Base-by-base conservation (phyloP, 2,888 invertebrate species). In the Microplitis deprimator region DNA sequence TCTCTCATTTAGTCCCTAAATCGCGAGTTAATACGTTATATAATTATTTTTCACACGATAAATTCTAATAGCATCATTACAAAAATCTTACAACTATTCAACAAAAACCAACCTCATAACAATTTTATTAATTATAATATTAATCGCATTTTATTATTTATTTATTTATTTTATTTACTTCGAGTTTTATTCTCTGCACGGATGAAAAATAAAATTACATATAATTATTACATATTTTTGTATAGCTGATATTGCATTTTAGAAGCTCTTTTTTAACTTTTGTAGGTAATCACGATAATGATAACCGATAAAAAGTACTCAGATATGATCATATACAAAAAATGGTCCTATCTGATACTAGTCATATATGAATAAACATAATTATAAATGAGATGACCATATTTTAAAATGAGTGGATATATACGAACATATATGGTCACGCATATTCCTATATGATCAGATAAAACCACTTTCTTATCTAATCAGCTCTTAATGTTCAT, bases 41-140 rank as follows among this genome's bases (percentile, higher is more conserved):
- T 65, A 41, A 39, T 70, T 59, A 76, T 68, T 75, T n/a, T 7
- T 76, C 62, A 39, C 84, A 79, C 72, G 82, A 83, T 82, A 85
- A 85, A 83, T 82, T 82, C 85, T 87, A 87, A 84, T 85, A 86
- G 85, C 86, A 79, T 86, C 83, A 82, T 88, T 89, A 88, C 86
- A 88, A 88, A 88, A 88, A 85, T 80, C 88, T 88, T 88, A 89
- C 85, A 89, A 88, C 87, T 88, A 88, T 87, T 88, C 84, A 89
- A 88, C 89, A 87, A 87, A 88, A 88, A 87, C 80, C 86, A 86
- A 86, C 84, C 84, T 86, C 82, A 79, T 87, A 88, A 88, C 87
- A 88, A 87, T 81, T 70, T 67, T 61, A 64, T 76, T 77, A 71
- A 81, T 13, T 75, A 72, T 73, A 41, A 65, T 13, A 13, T 65